Evolutionary conservation across 2,113 vertebrate genomes (phyloP).

Genomic region (Aptenodytes forsteri): DNA sequence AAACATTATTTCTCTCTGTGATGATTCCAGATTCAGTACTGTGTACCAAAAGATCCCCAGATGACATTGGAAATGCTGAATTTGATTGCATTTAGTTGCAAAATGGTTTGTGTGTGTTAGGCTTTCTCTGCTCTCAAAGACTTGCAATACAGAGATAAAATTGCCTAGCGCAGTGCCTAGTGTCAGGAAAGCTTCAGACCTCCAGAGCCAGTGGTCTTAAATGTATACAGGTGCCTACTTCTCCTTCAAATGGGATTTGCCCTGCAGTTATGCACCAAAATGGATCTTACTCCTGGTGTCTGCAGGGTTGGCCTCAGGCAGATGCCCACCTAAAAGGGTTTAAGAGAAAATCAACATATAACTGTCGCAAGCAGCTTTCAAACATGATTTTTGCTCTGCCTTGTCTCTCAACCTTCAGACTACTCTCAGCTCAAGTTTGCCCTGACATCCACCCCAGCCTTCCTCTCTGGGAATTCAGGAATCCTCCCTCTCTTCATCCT

Average conservation of each 20-base stretch:
- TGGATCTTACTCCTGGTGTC: background rate
- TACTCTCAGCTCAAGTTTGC: background rate
- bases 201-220: background rate
- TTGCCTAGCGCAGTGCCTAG: background rate
- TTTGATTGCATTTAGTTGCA: background rate
- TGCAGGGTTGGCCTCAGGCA: background rate
- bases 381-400: background rate
- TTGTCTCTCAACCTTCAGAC: background rate
- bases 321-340: background rate
- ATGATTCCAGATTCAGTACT: background rate
- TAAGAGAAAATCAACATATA: background rate
- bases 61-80: background rate
- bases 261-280: background rate
- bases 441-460: background rate
- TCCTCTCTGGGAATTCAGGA: background rate
- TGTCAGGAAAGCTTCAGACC: background rate
- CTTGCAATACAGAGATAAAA: background rate
- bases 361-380: background rate
- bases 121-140: background rate
- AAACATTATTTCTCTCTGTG: background rate
- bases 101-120: background rate
- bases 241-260: background rate
- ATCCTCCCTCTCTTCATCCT: background rate
- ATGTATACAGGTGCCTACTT: background rate
- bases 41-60: background rate